Base-by-base conservation (phyloP, 2,113 vertebrate genomes). In the Xenopus laevis region DNA sequence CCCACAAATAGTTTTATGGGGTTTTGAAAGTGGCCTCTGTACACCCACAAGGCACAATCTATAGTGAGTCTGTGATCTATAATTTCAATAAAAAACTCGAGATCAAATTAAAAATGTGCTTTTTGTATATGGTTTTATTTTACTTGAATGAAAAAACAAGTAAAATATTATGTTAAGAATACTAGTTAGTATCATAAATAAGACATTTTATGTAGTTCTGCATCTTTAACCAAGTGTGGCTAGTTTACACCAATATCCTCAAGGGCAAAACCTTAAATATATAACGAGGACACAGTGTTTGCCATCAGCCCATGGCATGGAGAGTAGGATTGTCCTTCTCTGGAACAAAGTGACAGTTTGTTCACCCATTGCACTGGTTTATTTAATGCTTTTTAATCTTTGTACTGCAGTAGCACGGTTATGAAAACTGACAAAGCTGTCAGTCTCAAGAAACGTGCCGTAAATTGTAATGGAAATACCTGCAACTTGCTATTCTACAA, bases 351-450 rank as follows among this genome's bases (percentile, higher is more conserved):
- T n/a, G 15, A n/a, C 17, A n/a, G 5, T 55, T 55, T 50, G 47
- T 3, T 55, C 53, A 55, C 53, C 3, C 53, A n/a, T n/a, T 55
- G 53, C 53, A 55, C 7, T 55, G 53, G 53, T n/a, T 55, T 55
- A 55, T 55, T 2, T n/a, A 55, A 55, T 55, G 53, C 53, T n/a
- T n/a, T 55, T 23, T 27, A 60, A 60, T 60, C 21, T 60, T 23
- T 23, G 58, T 60, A 9, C 10, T 11, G 18, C 21, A 60, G 18
- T 23, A 9, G 58, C 21, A 23, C 58, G 10, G 21, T 60, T 60
- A 27, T 60, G 58, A 21, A 60, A 60, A 60, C 11, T 60, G 18
- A 60, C 58, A 60, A 60, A 60, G 58, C 58, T 27, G 21, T 60
- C 18, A 60, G 21, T 27, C 58, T 23, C 21, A 60, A 23, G 18